Percentiles rank a stretch among this genome's conserved stretches.
Evolutionary conservation across 1,140 invertebrate genomes (phyloP).

Genomic region (Thaumatotibia leucotreta): DNA sequence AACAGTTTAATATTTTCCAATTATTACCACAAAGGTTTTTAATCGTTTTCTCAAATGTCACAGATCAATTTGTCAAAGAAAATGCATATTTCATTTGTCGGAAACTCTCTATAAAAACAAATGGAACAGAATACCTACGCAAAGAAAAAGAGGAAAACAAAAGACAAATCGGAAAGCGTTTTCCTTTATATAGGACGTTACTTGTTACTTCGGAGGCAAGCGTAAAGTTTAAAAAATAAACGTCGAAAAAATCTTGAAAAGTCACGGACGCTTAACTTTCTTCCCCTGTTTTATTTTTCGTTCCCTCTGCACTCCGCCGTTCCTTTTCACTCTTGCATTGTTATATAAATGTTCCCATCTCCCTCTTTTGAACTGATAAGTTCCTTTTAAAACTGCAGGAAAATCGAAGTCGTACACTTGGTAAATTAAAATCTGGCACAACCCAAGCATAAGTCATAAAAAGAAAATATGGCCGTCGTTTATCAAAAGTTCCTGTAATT

Average conservation of each 20-base stretch:
- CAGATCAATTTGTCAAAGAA: too few relatives aligned
- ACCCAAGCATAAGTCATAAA: constrained; percentile 67
- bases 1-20: too few relatives aligned
- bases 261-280: constrained; percentile 76
- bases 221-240: constrained; percentile 75
- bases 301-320: constrained; percentile 53
- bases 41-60: too few relatives aligned
- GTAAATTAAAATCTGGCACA: constrained; percentile 69
- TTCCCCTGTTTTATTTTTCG: constrained; percentile 75
- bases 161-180: constrained; percentile 58
- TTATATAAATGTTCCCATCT: constrained; percentile 36
- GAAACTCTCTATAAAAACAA: constrained; percentile 28
- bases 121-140: constrained; percentile 28
- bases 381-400: constrained; percentile 73
- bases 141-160: constrained; percentile 49
- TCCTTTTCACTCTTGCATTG: constrained; percentile 32
- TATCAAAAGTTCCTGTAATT: constrained; percentile 40
- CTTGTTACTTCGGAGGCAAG: constrained; percentile 39
- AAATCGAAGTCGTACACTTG: constrained; percentile 65
- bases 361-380: constrained; percentile 68
- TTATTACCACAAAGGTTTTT: too few relatives aligned
- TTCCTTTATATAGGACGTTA: constrained; percentile 49
- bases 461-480: constrained; percentile 60
- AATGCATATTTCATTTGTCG: too few relatives aligned
- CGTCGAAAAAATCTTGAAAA: constrained; percentile 74